A percentile compares a stretch with the other conserved stretches of the same genome.
Conservation (phyloP, 2,797 vertebrate genomes). For the Falco biarmicus region DNA sequence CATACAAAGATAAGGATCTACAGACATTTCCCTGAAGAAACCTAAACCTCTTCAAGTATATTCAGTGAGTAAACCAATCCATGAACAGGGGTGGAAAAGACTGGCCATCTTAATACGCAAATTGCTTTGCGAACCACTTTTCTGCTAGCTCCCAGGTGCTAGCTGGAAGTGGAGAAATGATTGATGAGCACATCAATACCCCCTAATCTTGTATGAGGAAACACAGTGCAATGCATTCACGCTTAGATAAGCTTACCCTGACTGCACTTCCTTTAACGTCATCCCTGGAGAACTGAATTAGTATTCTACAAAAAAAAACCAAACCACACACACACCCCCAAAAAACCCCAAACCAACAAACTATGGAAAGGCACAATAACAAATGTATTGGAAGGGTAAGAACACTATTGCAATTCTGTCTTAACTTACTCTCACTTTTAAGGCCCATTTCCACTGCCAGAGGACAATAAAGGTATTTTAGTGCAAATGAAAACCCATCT, state of each 20-base stretch:
- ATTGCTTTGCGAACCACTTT: neutral
- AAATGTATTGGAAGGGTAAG: neutral
- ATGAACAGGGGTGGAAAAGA: neutral
- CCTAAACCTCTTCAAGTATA: neutral
- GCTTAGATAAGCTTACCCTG: neutral
- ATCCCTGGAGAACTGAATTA: conserved; percentile 39
- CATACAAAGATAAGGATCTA: neutral
- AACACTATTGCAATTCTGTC: conserved; percentile 12
- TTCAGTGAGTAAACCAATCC: neutral
- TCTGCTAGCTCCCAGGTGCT: neutral
- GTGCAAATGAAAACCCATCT: conserved; percentile 36
- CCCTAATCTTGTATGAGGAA: neutral
- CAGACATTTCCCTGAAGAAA: neutral
- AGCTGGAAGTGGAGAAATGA: conserved; percentile 6
- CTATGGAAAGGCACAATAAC: neutral
- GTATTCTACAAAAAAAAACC: conserved; percentile 27
- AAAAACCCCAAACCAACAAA: neutral
- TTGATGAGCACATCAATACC: neutral
- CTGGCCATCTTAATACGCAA: neutral
- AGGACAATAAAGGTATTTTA: conserved; percentile 28
- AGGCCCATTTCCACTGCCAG: neutral
- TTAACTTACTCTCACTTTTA: neutral
- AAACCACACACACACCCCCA: no score
- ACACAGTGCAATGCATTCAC: neutral
- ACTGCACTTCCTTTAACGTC: neutral